Evolutionary conservation across 2,113 vertebrate genomes (phyloP).

Genomic region (Leiothrix lutea): DNA sequence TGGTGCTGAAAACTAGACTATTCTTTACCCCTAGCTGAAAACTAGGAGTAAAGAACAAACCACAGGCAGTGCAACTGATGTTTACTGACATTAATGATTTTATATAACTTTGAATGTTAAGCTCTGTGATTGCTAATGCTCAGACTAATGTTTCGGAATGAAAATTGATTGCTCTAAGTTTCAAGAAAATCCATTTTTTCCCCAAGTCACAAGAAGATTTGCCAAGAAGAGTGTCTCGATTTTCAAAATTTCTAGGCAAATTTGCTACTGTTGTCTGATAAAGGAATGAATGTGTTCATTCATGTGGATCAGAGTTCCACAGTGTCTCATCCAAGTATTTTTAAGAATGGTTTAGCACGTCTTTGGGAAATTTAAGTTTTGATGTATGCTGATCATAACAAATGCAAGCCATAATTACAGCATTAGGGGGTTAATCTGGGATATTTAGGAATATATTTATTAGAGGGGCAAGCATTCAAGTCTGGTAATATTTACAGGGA

Average conservation of each 20-base stretch:
- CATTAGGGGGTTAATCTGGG: background rate
- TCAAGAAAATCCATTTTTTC: background rate
- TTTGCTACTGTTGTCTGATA: background rate
- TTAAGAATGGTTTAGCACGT: background rate
- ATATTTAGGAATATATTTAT: background rate
- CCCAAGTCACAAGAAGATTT: background rate
- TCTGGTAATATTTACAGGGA: background rate
- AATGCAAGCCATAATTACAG: background rate
- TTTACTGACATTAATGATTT: background rate
- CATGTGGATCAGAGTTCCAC: background rate
- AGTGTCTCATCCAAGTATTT: background rate
- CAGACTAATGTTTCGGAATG: background rate
- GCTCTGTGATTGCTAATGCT: background rate
- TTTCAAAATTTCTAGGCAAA: background rate
- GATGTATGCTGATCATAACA: background rate
- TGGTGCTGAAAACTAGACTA: background rate
- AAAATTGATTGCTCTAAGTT: background rate
- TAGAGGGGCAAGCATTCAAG: background rate
- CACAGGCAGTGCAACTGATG: background rate
- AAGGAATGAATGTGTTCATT: background rate
- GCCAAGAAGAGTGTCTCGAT: background rate
- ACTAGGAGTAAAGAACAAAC: background rate
- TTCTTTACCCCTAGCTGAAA: background rate
- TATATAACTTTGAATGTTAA: background rate
- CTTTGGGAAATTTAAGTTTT: background rate